Conservation (phyloP, 1,140 invertebrate species). For the Temnothorax longispinosus region DNA sequence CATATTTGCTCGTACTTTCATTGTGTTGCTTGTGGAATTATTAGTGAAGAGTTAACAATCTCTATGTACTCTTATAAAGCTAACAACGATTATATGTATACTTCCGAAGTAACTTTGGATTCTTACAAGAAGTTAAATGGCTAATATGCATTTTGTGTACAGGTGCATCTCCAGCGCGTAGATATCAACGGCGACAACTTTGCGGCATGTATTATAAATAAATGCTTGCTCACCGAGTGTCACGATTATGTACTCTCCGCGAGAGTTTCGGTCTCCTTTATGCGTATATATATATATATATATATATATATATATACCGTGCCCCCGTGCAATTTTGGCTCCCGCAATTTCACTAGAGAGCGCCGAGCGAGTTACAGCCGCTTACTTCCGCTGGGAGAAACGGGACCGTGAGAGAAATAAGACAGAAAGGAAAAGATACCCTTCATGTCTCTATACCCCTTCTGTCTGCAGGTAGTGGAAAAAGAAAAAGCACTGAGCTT, state of each 20-base stretch:
- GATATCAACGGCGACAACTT: constrained; percentile 51
- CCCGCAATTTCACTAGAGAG: constrained; percentile 60
- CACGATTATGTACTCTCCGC: constrained; percentile 45
- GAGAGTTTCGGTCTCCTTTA: constrained; percentile 58
- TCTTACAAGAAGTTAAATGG: constrained; percentile 44
- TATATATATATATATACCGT: not conserved
- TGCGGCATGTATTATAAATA: constrained; percentile 46
- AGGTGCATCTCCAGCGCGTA: not conserved
- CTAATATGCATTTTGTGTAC: constrained; percentile 33
- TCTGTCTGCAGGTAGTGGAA: not conserved
- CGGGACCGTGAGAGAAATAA: not conserved
- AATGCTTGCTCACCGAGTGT: constrained; percentile 43
- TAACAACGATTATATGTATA: constrained; percentile 8
- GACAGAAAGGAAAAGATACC: constrained; percentile 16
- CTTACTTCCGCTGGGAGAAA: constrained; percentile 45
- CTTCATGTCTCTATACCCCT: not conserved
- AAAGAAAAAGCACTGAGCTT: constrained; percentile 45
- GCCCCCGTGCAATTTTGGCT: constrained; percentile 24
- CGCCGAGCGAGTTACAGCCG: constrained; percentile 29
- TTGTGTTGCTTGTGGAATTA: not conserved
- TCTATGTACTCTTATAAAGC: not conserved
- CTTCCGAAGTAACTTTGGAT: constrained; percentile 38
- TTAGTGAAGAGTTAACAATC: constrained; percentile 10
- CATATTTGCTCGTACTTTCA: not conserved
- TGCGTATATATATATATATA: not conserved